Base-by-base conservation (phyloP, 2,113 vertebrate species). In the Toxotes jaculatrix region DNA sequence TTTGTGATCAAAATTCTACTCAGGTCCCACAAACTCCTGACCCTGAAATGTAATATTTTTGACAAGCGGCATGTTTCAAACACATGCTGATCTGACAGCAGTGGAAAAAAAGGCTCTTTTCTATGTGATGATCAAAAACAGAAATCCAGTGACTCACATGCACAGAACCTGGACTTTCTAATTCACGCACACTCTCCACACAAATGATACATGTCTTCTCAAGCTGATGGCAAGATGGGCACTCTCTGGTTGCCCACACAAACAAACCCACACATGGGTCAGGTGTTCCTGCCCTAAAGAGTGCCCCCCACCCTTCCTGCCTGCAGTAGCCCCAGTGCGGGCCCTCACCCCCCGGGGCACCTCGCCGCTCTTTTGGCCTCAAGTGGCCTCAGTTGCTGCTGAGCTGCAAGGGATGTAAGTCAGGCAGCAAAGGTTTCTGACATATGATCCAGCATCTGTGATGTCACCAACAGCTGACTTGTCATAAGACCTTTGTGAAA, bases 391-490 rank as follows among this genome's bases (percentile, higher is more conserved):
- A 55, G 68, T 77, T 85, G 62, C 84, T 90, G 89, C 93, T 93
- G 85, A 84, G 90, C 87, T 86, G 74, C 2, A 27, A 76, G 74
- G 86, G 93, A 94, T 93, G 95, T 86, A 96, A 96, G 96, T 96
- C 96, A 95, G 93, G 87, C 80, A 86, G 89, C 85, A 87, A 94
- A 93, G 95, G 94, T 93, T 94, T 95, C 92, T 96, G 96, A 95
- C 95, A 94, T 90, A 89, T 93, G 95, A 96, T 96, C 95, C 91
- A 87, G 90, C 84, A 95, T 94, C 78, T 90, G 94, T 88, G 95
- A 94, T 96, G 96, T 96, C 97, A 96, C 89, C 88, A 95, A 95
- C 97, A 97, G 97, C 96, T 98, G 97, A 97, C 95, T 96, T 94
- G 94, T 97, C 96, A 95, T 95, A 93, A 96, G 96, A 96, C 96